Evolutionary conservation across 2,113 vertebrate species (phyloP).

Genomic region (Otolemur garnettii): DNA sequence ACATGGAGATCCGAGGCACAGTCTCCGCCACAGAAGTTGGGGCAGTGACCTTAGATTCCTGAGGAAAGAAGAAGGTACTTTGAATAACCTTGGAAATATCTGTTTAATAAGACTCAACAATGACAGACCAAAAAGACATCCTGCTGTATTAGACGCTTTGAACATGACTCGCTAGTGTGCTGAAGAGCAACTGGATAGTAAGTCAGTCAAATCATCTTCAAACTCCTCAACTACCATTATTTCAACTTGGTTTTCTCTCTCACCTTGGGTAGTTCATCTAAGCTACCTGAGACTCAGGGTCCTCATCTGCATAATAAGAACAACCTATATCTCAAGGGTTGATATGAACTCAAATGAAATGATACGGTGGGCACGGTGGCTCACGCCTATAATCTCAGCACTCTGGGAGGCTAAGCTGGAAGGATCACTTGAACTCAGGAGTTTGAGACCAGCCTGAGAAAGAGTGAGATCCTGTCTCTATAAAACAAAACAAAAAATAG

Average conservation of each 20-base stretch:
- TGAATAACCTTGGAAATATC: background rate
- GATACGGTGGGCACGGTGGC: background rate
- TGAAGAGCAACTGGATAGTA: background rate
- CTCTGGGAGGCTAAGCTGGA: no score
- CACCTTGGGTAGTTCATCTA: background rate
- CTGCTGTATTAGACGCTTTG: background rate
- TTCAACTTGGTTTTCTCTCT: background rate
- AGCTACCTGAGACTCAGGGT: conserved; percentile 12
- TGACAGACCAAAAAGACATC: background rate
- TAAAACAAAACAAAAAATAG: no score
- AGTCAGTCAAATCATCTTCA: background rate
- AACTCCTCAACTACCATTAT: background rate
- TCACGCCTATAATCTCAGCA: no score
- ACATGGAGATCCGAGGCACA: conserved; percentile 75
- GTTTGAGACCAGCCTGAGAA: no score
- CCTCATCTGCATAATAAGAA: background rate
- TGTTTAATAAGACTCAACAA: background rate
- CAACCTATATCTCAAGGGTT: background rate
- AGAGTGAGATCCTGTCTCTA: no score
- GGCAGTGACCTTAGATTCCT: conserved; percentile 44
- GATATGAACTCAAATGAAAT: background rate
- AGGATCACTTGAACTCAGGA: no score
- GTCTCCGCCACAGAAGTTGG: conserved; percentile 1
- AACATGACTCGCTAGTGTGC: background rate
- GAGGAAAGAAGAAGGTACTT: background rate